Evolutionary conservation across 2,797 vertebrate genomes (phyloP).

Genomic region (Leptoclinus maculatus): DNA sequence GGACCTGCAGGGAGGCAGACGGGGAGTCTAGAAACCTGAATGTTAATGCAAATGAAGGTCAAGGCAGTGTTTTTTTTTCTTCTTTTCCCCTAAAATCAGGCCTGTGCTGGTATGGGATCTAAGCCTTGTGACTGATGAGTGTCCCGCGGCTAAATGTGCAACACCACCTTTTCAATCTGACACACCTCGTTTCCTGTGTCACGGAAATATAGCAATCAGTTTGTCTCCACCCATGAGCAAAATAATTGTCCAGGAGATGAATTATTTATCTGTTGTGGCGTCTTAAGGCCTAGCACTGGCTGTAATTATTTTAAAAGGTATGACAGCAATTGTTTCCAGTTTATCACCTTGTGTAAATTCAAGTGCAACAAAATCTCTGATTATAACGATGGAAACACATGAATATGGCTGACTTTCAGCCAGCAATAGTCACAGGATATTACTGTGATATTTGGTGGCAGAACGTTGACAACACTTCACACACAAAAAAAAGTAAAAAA

Average conservation of each 20-base stretch:
- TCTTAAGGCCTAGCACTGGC: conserved; percentile 19
- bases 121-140: conserved; percentile 47
- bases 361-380: not conserved
- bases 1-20: not conserved
- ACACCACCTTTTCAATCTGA: conserved; percentile 41
- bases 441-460: not conserved
- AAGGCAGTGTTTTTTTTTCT: not conserved
- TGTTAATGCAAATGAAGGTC: conserved; percentile 55
- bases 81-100: not conserved
- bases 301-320: not conserved
- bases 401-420: not conserved
- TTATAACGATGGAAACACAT: not conserved
- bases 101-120: conserved; percentile 30
- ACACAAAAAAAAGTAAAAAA: conserved; percentile 5
- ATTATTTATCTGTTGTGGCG: conserved; percentile 45
- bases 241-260: conserved; percentile 48
- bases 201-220: conserved; percentile 36
- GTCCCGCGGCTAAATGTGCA: conserved; percentile 54
- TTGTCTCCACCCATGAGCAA: conserved; percentile 20
- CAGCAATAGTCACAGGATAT: not conserved
- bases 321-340: not conserved
- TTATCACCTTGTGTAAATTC: not conserved
- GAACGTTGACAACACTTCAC: not conserved
- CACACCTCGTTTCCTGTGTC: conserved; percentile 36
- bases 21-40: conserved; percentile 30